These are phyloP conservation scores for Myiagra hebetior DNA, from an alignment of 2,113 vertebrate genomes.

Conservation along the genomic window DNA sequence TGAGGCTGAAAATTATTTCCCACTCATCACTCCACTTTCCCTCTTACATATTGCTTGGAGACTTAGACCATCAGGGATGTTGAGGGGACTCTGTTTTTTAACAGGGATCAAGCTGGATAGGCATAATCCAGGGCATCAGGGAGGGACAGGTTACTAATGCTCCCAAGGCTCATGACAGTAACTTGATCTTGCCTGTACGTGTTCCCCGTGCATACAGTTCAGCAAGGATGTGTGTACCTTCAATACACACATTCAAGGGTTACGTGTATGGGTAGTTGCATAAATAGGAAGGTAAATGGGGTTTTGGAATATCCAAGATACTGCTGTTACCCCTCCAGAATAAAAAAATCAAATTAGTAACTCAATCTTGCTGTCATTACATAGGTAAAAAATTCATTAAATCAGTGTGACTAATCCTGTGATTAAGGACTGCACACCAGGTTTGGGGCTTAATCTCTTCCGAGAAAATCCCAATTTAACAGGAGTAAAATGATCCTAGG, in stretches of 20 bases:
- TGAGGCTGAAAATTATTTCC: not conserved
- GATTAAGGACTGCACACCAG: not conserved
- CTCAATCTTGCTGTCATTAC: not conserved
- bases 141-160: not conserved
- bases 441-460: not conserved
- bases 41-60: not conserved
- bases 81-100: not conserved
- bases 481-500: not conserved
- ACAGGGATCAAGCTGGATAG: not conserved
- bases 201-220: accelerated
- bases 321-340: not conserved
- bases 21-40: not conserved
- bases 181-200: not conserved
- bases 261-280: not conserved
- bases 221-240: accelerated
- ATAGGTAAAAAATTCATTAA: not conserved
- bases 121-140: not conserved
- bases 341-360: not conserved
- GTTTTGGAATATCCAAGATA: not conserved
- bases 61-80: not conserved
- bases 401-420: not conserved
- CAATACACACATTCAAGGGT: not conserved
- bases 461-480: not conserved
- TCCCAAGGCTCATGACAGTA: accelerated
- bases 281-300: not conserved